A percentile compares a stretch with the other conserved stretches of the same genome.
Conservation (phyloP, 2,797 vertebrate genomes). For the Cirrhinus mrigala region DNA sequence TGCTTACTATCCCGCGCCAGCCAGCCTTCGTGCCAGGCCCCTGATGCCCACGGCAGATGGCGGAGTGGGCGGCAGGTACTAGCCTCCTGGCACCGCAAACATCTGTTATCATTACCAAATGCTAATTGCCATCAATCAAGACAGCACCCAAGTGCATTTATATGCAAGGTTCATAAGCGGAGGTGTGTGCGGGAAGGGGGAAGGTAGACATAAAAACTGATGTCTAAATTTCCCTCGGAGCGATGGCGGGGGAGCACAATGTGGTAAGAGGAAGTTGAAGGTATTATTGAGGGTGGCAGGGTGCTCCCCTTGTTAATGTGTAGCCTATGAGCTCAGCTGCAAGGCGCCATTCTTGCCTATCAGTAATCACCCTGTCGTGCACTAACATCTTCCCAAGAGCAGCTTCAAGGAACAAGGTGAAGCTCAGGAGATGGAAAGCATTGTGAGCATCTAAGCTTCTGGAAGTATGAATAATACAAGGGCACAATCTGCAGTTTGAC, state of each 20-base stretch:
- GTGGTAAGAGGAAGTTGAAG: conserved; percentile 35
- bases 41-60: conserved; percentile 88
- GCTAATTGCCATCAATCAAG: conserved; percentile 95
- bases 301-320: conserved; percentile 51
- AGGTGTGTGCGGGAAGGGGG: conserved; percentile 50
- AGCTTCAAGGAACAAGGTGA: conserved; percentile 30
- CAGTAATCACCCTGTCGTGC: conserved; percentile 45
- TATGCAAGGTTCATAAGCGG: conserved; percentile 74
- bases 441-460: neutral
- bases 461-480: conserved; percentile 14
- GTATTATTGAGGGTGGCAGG: conserved; percentile 43
- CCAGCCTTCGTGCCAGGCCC: conserved; percentile 65
- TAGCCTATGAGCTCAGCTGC: conserved; percentile 32
- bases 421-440: conserved; percentile 27
- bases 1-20: conserved; percentile 58
- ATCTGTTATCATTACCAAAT: conserved; percentile 94
- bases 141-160: conserved; percentile 88
- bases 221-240: conserved; percentile 80
- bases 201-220: conserved; percentile 69
- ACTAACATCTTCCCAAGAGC: conserved; percentile 41
- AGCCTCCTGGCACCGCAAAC: conserved; percentile 91
- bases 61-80: conserved; percentile 87
- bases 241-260: conserved; percentile 65
- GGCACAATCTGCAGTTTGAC: neutral
- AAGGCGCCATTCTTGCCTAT: conserved; percentile 29